Conservation (phyloP, 2,113 vertebrate genomes). For the Paramormyrops kingsleyae region DNA sequence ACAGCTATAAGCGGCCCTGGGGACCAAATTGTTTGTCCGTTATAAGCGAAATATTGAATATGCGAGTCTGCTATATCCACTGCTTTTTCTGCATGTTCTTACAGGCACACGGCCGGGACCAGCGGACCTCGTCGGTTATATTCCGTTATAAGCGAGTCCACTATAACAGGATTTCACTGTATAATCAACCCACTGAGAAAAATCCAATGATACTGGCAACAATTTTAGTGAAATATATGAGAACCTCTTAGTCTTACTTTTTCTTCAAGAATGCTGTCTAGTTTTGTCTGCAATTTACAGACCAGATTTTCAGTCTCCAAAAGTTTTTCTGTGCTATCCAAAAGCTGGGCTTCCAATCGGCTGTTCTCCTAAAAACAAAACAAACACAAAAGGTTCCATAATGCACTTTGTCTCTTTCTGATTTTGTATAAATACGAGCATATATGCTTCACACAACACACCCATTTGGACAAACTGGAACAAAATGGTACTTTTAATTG, state of each 20-base stretch:
- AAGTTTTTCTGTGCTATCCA: slow-evolving; percentile 76
- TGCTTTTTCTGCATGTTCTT: too few species aligned
- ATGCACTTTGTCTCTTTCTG: not conserved
- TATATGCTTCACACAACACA: not conserved
- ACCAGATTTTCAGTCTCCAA: slow-evolving; percentile 67
- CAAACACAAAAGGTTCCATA: not conserved
- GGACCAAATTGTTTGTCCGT: too few species aligned
- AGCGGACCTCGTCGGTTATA: too few species aligned
- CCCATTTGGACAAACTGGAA: not conserved
- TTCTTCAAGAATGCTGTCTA: slow-evolving; percentile 79
- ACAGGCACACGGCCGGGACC: too few species aligned
- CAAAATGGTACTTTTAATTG: not conserved
- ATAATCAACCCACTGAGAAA: not conserved
- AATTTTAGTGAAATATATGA: not conserved
- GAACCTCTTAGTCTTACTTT: slow-evolving; percentile 61
- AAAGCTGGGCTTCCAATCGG: slow-evolving; percentile 77
- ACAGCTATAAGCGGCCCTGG: too few species aligned
- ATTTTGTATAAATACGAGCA: not conserved
- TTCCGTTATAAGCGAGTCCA: too few species aligned
- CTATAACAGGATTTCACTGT: not conserved
- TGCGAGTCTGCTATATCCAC: too few species aligned
- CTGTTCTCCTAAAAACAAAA: slow-evolving; percentile 70
- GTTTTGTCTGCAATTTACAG: slow-evolving; percentile 73
- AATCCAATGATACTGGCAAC: not conserved
- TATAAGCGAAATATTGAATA: too few species aligned